Evolutionary conservation across 2,888 invertebrate species (phyloP).

Genomic region (Drosophila tripunctata): DNA sequence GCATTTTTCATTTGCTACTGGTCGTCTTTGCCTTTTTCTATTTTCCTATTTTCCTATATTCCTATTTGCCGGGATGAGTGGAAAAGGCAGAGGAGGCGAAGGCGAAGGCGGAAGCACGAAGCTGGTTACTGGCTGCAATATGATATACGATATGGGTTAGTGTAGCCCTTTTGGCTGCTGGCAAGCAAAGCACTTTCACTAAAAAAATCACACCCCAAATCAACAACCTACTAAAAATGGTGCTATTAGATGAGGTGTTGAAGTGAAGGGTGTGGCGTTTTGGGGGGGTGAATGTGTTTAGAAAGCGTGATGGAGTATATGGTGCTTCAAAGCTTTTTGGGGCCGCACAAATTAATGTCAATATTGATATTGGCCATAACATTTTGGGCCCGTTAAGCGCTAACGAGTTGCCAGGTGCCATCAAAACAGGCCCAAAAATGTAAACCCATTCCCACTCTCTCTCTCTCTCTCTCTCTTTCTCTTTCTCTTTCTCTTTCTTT

Average conservation of each 20-base stretch:
- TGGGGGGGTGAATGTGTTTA: no score
- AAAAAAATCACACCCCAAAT: not conserved
- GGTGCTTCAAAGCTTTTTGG: slow-evolving; percentile 16
- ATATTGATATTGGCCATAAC: slow-evolving; percentile 72
- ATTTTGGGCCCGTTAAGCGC: slow-evolving; percentile 64
- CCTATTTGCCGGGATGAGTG: not conserved
- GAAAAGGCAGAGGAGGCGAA: no score
- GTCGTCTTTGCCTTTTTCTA: slow-evolving; percentile 11
- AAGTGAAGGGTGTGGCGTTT: not conserved
- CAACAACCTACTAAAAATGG: no score
- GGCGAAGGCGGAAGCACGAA: not conserved
- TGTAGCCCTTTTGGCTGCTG: slow-evolving; percentile 38
- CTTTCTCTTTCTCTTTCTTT: not conserved
- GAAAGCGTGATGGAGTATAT: no score
- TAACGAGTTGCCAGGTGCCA: slow-evolving; percentile 66
- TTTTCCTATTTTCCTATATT: not conserved
- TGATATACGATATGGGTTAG: slow-evolving; percentile 71
- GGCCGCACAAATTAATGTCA: slow-evolving; percentile 72
- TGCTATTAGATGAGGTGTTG: no score
- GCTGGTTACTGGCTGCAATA: slow-evolving; percentile 38
- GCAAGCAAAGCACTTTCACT: slow-evolving; percentile 60
- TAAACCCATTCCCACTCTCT: not conserved
- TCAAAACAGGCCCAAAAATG: slow-evolving; percentile 24
- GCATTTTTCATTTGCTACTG: slow-evolving; percentile 47
- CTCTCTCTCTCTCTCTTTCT: not conserved